Evolutionary conservation across 2,888 invertebrate species (phyloP).

Genomic region (Oligia strigilis): DNA sequence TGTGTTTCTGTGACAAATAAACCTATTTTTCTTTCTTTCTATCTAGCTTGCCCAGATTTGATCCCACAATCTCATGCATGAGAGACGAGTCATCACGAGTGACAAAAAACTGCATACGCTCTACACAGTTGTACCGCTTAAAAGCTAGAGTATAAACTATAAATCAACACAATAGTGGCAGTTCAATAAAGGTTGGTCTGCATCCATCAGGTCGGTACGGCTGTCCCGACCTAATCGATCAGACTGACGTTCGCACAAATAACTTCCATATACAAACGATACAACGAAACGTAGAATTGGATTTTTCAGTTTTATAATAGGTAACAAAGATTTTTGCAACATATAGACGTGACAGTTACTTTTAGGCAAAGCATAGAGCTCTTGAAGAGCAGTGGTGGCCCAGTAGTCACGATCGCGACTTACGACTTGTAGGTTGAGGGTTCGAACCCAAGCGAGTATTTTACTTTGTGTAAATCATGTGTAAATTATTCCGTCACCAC

Average conservation of each 20-base stretch:
- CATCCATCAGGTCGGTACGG: slow-evolving; percentile 63
- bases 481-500: background rate
- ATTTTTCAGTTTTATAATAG: slow-evolving; percentile 18
- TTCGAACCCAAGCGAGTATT: background rate
- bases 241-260: slow-evolving; percentile 52
- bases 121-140: background rate
- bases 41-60: background rate
- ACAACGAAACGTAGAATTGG: slow-evolving; percentile 17
- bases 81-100: background rate
- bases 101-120: background rate
- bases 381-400: background rate
- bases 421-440: background rate
- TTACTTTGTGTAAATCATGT: background rate
- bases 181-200: slow-evolving; percentile 66
- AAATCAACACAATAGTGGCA: slow-evolving; percentile 61
- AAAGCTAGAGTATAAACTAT: slow-evolving; percentile 42
- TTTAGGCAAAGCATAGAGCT: background rate
- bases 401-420: background rate
- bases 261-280: slow-evolving; percentile 26
- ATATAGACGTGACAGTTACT: background rate
- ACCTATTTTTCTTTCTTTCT: too few species aligned
- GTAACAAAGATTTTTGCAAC: background rate
- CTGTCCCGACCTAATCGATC: slow-evolving; percentile 60
- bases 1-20: too few species aligned
- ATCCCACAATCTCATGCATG: background rate